Percentiles rank a stretch among this genome's conserved stretches.
These are phyloP conservation scores for Rhinoderma darwinii DNA, from an alignment of 2,113 vertebrate genomes.

Conservation along the genomic window DNA sequence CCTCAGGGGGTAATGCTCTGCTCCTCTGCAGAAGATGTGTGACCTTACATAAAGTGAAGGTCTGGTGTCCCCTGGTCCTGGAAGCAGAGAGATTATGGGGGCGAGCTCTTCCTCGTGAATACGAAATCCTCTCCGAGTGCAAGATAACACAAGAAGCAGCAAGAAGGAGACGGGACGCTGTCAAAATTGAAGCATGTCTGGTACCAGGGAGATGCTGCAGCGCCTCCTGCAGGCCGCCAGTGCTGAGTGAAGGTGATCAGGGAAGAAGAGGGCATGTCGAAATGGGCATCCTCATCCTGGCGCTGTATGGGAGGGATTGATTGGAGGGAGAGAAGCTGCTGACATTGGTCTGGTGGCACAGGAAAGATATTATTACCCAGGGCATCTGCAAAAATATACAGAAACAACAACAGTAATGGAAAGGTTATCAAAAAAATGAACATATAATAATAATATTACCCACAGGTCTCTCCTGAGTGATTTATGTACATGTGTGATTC, in stretches of 20 bases:
- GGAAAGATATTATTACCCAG: conserved; percentile 68
- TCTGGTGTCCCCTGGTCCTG: background rate
- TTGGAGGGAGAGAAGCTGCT: conserved; percentile 63
- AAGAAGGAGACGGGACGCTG: background rate
- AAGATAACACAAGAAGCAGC: conserved; percentile 47
- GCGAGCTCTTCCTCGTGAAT: background rate
- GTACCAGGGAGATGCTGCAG: background rate
- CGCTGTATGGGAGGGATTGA: conserved; percentile 26
- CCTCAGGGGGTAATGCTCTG: background rate
- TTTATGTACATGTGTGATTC: too few relatives aligned
- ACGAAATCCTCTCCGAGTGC: conserved; percentile 42
- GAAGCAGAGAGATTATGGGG: background rate
- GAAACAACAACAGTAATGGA: too few relatives aligned
- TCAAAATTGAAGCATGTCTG: background rate
- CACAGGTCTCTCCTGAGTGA: too few relatives aligned
- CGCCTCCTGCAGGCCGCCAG: background rate
- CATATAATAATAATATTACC: too few relatives aligned
- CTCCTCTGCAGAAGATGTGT: background rate
- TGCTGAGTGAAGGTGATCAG: conserved; percentile 14
- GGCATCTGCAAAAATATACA: conserved; percentile 65
- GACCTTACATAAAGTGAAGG: background rate
- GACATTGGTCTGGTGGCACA: conserved; percentile 72
- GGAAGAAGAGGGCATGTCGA: background rate
- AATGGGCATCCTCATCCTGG: conserved; percentile 16
- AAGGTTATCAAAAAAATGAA: too few relatives aligned